Percentiles rank a stretch among this genome's conserved stretches.
Evolutionary conservation across 2,113 vertebrate genomes (phyloP).

Genomic region (Lophura nycthemera): DNA sequence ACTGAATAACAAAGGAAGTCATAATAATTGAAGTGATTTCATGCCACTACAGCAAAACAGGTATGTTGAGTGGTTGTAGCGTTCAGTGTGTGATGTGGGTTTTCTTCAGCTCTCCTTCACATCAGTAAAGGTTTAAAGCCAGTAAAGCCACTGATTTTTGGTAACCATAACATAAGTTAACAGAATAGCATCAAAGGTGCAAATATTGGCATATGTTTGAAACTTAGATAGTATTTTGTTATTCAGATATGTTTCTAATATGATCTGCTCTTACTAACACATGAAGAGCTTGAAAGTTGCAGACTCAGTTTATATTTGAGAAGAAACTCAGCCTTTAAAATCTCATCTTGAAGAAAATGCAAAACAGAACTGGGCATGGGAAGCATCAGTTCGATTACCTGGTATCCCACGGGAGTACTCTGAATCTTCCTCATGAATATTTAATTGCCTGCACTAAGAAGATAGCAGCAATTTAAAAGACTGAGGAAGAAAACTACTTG

Average conservation of each 20-base stretch:
- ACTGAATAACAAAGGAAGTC: neutral
- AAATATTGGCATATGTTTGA: neutral
- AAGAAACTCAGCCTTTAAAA: neutral
- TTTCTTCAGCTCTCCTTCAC: neutral
- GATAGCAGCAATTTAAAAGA: neutral
- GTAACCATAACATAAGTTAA: neutral
- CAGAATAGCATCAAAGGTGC: neutral
- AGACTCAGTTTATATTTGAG: neutral
- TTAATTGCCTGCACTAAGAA: constrained; percentile 7
- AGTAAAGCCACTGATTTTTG: neutral
- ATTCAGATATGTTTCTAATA: neutral
- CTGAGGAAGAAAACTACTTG: neutral
- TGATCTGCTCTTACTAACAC: neutral
- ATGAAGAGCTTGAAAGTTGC: neutral
- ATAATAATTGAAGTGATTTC: neutral
- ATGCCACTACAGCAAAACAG: neutral
- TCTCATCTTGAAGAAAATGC: neutral
- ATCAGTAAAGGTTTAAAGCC: neutral
- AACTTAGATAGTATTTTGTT: neutral
- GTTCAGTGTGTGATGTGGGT: too few species aligned
- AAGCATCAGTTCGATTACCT: neutral
- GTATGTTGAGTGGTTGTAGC: too few species aligned
- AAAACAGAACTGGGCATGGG: neutral
- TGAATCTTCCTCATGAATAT: constrained; percentile 4
- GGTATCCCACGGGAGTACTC: neutral